A percentile compares a stretch with the other conserved stretches of the same genome.
Evolutionary conservation across 2,113 vertebrate species (phyloP).

Genomic region (Cromileptes altivelis): DNA sequence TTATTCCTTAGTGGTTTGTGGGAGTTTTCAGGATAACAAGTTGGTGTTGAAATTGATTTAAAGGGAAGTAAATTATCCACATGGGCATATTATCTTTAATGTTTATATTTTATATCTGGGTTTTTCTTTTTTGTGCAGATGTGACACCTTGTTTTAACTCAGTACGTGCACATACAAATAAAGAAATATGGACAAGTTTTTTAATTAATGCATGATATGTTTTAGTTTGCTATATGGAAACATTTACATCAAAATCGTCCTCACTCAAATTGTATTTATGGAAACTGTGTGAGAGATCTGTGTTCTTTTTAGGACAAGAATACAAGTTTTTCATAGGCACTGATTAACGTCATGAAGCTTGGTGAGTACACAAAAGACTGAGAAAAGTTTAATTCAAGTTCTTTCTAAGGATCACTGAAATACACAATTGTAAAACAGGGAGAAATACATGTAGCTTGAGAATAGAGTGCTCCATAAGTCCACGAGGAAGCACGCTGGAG

Average conservation of each 20-base stretch:
- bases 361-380: background rate
- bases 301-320: background rate
- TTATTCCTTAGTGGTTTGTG: slow-evolving; percentile 29
- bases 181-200: background rate
- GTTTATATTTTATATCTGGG: background rate
- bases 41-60: slow-evolving; percentile 9
- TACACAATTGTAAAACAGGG: background rate
- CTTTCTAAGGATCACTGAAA: background rate
- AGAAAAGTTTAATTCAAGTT: background rate
- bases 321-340: background rate
- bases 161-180: background rate
- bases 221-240: background rate
- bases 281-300: background rate
- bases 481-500: slow-evolving; percentile 43
- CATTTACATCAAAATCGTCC: background rate
- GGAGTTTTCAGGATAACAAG: slow-evolving; percentile 4
- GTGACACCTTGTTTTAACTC: background rate
- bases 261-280: background rate
- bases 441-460: slow-evolving; percentile 27
- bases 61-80: slow-evolving; percentile 4
- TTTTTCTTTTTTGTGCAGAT: background rate
- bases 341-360: background rate
- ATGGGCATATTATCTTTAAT: background rate
- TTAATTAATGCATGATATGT: background rate
- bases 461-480: slow-evolving; percentile 69